A percentile compares a stretch with the other conserved stretches of the same genome.
Evolutionary conservation across 2,888 invertebrate genomes (phyloP).

Genomic region (Orthonychiurus folsomi): DNA sequence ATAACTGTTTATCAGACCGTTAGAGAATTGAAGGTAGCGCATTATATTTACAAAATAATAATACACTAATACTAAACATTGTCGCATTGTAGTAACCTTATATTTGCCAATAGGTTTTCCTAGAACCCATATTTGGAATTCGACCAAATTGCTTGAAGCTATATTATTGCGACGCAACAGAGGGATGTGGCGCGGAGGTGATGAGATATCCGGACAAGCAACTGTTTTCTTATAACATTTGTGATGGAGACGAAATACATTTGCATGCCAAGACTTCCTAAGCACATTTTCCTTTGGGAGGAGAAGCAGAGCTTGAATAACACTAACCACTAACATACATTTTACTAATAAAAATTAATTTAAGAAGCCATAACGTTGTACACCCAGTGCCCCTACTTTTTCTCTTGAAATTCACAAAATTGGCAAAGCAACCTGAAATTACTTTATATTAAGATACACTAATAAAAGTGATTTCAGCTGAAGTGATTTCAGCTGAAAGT

Average conservation of each 20-base stretch:
- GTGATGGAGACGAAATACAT: slow-evolving; percentile 81
- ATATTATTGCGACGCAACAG: slow-evolving; percentile 73
- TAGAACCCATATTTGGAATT: slow-evolving; percentile 72
- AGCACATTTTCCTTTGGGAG: no score
- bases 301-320: no score
- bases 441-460: no score
- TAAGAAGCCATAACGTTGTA: no score
- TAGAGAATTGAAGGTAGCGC: slow-evolving; percentile 59
- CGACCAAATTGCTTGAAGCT: slow-evolving; percentile 76
- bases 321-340: no score
- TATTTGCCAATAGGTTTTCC: slow-evolving; percentile 28
- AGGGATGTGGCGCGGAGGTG: slow-evolving; percentile 65
- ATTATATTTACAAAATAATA: background rate
- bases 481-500: no score
- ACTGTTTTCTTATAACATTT: slow-evolving; percentile 81
- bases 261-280: no score
- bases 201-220: slow-evolving; percentile 82
- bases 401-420: no score
- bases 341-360: no score
- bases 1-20: slow-evolving; percentile 67
- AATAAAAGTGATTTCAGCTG: no score
- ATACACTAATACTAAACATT: background rate
- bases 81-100: background rate
- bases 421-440: no score
- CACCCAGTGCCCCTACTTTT: no score